Evolutionary conservation across 2,113 vertebrate species (phyloP).

Genomic region (Cryptomyrus ogoouensis): DNA sequence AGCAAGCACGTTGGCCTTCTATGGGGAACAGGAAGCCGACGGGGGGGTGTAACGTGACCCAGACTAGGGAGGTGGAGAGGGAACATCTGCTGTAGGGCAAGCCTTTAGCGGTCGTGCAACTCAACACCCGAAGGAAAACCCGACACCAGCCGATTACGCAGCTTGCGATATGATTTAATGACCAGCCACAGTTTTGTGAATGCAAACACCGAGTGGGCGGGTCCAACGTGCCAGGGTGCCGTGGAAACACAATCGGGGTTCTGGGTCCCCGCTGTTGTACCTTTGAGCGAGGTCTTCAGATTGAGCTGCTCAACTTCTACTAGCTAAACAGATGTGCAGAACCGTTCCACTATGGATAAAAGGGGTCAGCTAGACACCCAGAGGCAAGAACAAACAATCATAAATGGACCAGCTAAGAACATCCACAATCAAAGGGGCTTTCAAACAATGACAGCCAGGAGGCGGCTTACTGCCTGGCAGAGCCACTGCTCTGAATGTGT

Average conservation of each 20-base stretch:
- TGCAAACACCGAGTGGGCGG: slow-evolving; percentile 12
- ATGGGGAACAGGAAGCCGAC: slow-evolving; percentile 49
- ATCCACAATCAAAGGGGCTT: not conserved
- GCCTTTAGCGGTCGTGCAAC: not conserved
- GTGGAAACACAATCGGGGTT: not conserved
- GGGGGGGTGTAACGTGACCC: slow-evolving; percentile 43
- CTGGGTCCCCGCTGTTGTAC: not conserved
- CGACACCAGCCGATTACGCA: not conserved
- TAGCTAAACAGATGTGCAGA: not conserved
- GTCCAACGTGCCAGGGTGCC: not conserved
- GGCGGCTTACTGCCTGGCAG: not conserved
- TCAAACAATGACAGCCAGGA: not conserved
- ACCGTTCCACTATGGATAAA: not conserved
- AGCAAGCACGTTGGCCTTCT: slow-evolving; percentile 11
- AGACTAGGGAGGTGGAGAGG: not conserved
- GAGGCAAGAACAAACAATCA: not conserved
- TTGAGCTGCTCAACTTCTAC: not conserved
- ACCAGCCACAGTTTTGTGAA: not conserved
- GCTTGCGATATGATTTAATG: slow-evolving; percentile 23
- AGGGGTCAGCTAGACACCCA: not conserved
- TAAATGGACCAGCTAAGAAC: not conserved
- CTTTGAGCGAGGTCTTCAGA: not conserved
- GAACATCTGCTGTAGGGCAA: slow-evolving; percentile 3
- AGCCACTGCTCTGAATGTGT: not conserved
- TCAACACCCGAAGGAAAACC: not conserved